Percentiles rank a stretch among this genome's conserved stretches.
These are phyloP conservation scores for Pheosia tremula DNA, from an alignment of 2,888 invertebrate species.

Conservation along the genomic window DNA sequence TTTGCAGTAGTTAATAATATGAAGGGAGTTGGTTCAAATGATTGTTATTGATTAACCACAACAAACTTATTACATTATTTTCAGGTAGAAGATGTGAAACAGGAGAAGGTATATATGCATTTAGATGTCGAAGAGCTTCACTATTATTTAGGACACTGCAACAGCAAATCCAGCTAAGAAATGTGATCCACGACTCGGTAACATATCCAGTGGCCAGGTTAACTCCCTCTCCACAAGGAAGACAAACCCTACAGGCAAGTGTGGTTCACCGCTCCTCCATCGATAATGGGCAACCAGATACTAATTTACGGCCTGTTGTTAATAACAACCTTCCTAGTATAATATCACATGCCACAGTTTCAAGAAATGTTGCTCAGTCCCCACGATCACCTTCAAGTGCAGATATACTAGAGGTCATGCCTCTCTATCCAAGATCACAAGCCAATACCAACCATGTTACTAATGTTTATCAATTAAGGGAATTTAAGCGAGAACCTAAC, in stretches of 20 bases:
- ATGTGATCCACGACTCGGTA: slow-evolving; percentile 70
- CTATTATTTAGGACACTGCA: slow-evolving; percentile 94
- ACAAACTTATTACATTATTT: slow-evolving; percentile 47
- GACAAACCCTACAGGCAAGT: slow-evolving; percentile 74
- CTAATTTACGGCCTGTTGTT: slow-evolving; percentile 43
- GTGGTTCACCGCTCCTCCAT: slow-evolving; percentile 75
- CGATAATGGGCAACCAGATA: slow-evolving; percentile 71
- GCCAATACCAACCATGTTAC: slow-evolving; percentile 69
- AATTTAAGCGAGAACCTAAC: slow-evolving; percentile 82
- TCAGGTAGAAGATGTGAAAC: slow-evolving; percentile 92
- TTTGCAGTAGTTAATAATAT: too few relatives aligned
- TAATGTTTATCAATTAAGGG: slow-evolving; percentile 83
- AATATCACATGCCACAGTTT: slow-evolving; percentile 42
- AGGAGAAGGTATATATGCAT: slow-evolving; percentile 97
- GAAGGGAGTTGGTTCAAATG: too few relatives aligned
- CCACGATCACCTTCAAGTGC: slow-evolving; percentile 83
- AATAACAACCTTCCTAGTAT: slow-evolving; percentile 57
- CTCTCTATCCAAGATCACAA: slow-evolving; percentile 73
- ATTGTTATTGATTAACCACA: too few relatives aligned
- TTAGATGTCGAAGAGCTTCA: slow-evolving; percentile 94
- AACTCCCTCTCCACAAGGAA: slow-evolving; percentile 65
- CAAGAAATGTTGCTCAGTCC: slow-evolving; percentile 56
- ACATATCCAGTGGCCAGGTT: slow-evolving; percentile 69
- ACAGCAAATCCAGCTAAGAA: slow-evolving; percentile 90
- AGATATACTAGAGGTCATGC: slow-evolving; percentile 82